These are phyloP conservation scores for Apamea monoglypha DNA, from an alignment of 2,888 invertebrate genomes.

Conservation along the genomic window DNA sequence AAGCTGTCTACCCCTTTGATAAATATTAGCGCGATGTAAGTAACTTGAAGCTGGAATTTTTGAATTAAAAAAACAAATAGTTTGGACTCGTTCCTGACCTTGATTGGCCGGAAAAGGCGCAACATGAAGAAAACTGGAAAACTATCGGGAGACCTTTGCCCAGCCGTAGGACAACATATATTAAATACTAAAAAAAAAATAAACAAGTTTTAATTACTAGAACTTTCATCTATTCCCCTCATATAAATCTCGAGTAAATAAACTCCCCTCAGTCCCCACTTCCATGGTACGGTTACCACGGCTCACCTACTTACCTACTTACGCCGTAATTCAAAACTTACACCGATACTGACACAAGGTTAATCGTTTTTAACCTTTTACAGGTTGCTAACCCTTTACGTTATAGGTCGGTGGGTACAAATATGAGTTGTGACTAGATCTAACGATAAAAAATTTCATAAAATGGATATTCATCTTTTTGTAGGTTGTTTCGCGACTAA, in stretches of 20 bases:
- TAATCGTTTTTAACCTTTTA: constrained; percentile 19
- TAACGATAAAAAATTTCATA: neutral
- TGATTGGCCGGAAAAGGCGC: too few relatives aligned
- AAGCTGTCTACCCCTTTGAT: neutral
- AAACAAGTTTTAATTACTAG: neutral
- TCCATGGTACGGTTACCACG: constrained; percentile 2
- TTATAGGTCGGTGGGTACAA: too few relatives aligned
- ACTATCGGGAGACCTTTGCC: too few relatives aligned
- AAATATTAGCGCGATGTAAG: neutral
- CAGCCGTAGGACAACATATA: neutral
- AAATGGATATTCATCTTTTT: neutral
- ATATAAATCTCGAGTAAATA: neutral
- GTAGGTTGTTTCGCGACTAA: neutral
- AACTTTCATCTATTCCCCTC: neutral
- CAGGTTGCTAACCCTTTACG: constrained; percentile 8
- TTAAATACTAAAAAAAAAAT: neutral
- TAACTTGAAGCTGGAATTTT: neutral
- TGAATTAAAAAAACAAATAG: too few relatives aligned
- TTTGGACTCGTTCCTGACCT: too few relatives aligned
- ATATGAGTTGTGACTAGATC: neutral
- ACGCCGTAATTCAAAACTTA: constrained; percentile 28
- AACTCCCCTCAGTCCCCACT: neutral
- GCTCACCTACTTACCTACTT: constrained; percentile 41
- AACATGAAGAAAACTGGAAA: too few relatives aligned
- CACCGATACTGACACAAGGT: constrained; percentile 11